phyloP scores from a whole-genome alignment of 2,113 vertebrate species.

The Nesoenas mayeri region DNA sequence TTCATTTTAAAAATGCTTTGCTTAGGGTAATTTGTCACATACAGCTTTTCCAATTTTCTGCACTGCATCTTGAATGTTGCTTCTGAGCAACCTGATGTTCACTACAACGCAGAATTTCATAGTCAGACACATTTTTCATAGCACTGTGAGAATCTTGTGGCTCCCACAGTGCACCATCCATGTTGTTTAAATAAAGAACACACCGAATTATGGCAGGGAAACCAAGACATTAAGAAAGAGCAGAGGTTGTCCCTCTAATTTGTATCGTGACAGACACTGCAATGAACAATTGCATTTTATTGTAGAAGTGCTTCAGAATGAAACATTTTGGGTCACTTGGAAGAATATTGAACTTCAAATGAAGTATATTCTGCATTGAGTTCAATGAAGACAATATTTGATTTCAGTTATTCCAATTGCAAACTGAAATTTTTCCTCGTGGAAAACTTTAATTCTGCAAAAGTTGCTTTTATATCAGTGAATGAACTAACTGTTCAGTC shows the following conservation, averaged over 20 bases:
- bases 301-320: neutral
- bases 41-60: neutral
- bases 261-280: neutral
- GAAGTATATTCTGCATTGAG: neutral
- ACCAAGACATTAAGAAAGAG: neutral
- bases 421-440: neutral
- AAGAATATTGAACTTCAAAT: neutral
- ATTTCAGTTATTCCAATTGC: neutral
- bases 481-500: neutral
- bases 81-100: neutral
- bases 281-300: neutral
- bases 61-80: neutral
- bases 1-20: neutral
- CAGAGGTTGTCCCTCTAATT: neutral
- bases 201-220: neutral
- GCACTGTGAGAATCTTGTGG: rapidly evolving
- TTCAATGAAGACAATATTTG: neutral
- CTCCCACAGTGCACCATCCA: neutral
- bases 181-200: neutral
- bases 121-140: neutral
- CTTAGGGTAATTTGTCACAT: neutral
- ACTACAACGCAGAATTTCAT: neutral
- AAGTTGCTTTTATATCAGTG: neutral
- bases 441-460: neutral
- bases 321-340: neutral